Conservation (phyloP, 2,113 vertebrate genomes). For the human (Homo sapiens) region GRCh38 chr7:114376001-114376500, state of each 20-base stretch:
- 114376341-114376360: not conserved
- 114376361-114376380: not conserved
- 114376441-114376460: not conserved
- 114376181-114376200: not conserved
- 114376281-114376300: not conserved
- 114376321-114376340: not conserved
- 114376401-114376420: not conserved
- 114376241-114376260: not conserved
- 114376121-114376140: not conserved
- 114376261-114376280: not conserved
- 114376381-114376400: not conserved
- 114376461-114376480: not conserved
- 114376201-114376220: not conserved
- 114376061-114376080: not conserved
- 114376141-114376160: not conserved
- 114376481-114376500: not conserved
- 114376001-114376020: not conserved
- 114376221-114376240: not conserved
- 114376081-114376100: not conserved
- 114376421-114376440: not conserved
- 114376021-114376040: not conserved
- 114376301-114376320: not conserved
- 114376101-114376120: not conserved
- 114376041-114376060: not conserved
- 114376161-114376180: not conserved